phyloP scores from a whole-genome alignment of 2,888 invertebrate genomes.

The Amblyjoppa fuscipennis region DNA sequence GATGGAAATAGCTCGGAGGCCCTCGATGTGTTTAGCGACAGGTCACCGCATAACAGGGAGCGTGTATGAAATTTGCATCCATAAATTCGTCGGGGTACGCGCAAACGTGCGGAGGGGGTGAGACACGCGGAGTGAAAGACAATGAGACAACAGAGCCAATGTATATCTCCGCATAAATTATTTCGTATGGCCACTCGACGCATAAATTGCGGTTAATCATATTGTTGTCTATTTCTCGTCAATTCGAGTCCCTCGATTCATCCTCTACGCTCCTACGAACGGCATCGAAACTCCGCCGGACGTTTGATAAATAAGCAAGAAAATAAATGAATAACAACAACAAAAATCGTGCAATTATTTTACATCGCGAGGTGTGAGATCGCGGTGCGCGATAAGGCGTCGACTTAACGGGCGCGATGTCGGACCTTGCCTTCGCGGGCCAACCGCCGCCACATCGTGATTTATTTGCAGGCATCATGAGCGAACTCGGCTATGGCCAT shows the following conservation, averaged over 20 bases:
- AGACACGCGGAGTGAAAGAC: neutral
- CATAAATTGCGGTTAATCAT: constrained; percentile 17
- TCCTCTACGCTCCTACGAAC: neutral
- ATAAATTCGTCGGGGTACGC: constrained; percentile 46
- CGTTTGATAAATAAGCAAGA: constrained; percentile 13
- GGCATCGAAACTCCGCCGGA: neutral
- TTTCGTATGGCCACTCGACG: constrained; percentile 11
- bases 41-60: constrained; percentile 61
- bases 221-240: constrained; percentile 11
- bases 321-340: neutral
- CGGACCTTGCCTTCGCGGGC: constrained; percentile 26
- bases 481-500: constrained; percentile 67
- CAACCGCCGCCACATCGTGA: constrained; percentile 47
- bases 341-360: constrained; percentile 56
- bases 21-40: constrained; percentile 64
- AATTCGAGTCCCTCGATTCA: neutral
- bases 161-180: constrained; percentile 19
- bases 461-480: constrained; percentile 68
- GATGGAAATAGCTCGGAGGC: constrained; percentile 61
- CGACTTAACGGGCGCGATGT: constrained; percentile 36
- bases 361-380: constrained; percentile 49
- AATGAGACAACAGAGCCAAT: neutral
- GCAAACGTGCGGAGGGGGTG: neutral
- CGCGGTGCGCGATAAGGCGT: constrained; percentile 54
- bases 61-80: constrained; percentile 51